Conservation (phyloP, 2,888 invertebrate genomes). For the Synanthedon tipuliformis region DNA sequence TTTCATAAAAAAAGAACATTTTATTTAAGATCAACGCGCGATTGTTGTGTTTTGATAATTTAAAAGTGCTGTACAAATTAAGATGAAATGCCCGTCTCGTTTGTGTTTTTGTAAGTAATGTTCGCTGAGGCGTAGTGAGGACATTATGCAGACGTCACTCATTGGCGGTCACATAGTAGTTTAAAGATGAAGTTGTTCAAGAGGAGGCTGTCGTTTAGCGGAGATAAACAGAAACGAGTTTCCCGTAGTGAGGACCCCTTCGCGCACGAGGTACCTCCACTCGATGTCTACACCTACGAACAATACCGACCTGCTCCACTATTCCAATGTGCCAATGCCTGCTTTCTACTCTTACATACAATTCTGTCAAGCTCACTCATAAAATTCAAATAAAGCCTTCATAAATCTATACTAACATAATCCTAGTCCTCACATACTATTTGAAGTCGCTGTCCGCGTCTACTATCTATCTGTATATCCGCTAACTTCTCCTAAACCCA, state of each 20-base stretch:
- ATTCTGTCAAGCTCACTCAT: no score
- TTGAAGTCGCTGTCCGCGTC: no score
- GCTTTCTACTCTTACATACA: not conserved
- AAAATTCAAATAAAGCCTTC: no score
- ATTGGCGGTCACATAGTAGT: constrained; percentile 3
- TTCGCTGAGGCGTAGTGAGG: constrained; percentile 25
- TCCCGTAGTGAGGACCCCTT: constrained; percentile 56
- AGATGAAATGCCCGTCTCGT: no score
- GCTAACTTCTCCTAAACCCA: no score
- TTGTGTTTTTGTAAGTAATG: not conserved
- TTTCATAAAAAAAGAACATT: no score
- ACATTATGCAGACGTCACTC: constrained; percentile 16
- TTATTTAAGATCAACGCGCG: no score
- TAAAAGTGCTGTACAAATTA: not conserved
- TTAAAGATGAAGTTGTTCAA: constrained; percentile 63
- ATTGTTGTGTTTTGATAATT: no score
- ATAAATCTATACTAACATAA: no score
- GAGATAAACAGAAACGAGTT: constrained; percentile 64
- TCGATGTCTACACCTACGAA: constrained; percentile 2
- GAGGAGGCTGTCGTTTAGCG: constrained; percentile 61
- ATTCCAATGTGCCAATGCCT: not conserved
- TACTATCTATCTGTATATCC: no score
- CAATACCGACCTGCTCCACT: not conserved
- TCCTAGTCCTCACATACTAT: no score
- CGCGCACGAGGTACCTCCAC: constrained; percentile 50